Evolutionary conservation across 2,888 invertebrate genomes (phyloP).

Genomic region (Platycheirus albimanus): DNA sequence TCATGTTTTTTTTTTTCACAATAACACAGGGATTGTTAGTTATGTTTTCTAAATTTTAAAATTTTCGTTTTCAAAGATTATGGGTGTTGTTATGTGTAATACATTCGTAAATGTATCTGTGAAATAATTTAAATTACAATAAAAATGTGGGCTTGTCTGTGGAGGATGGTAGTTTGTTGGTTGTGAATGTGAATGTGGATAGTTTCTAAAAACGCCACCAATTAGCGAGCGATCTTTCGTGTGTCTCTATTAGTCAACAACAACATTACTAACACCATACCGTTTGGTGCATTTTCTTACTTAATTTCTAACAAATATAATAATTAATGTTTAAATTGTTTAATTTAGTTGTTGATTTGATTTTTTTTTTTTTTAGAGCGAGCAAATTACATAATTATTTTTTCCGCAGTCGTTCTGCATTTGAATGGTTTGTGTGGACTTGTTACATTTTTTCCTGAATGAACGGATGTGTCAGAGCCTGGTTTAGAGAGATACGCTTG

Average conservation of each 20-base stretch:
- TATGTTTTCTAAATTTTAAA: too few relatives aligned
- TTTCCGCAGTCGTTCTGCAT: slow-evolving; percentile 54
- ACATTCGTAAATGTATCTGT: slow-evolving; percentile 53
- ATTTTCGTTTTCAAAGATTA: slow-evolving; percentile 45
- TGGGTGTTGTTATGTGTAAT: slow-evolving; percentile 19
- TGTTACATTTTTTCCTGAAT: slow-evolving; percentile 94
- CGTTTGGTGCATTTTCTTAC: slow-evolving; percentile 36
- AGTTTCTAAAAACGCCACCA: slow-evolving; percentile 52
- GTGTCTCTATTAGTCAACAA: slow-evolving; percentile 47
- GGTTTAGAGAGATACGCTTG: slow-evolving; percentile 96
- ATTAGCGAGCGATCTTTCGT: slow-evolving; percentile 3
- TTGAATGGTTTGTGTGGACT: slow-evolving; percentile 26
- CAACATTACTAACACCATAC: slow-evolving; percentile 33
- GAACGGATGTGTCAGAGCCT: slow-evolving; percentile 96
- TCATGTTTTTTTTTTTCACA: slow-evolving; percentile 54
- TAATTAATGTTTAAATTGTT: slow-evolving; percentile 14
- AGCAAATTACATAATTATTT: slow-evolving; percentile 15
- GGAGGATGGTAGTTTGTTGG: background rate
- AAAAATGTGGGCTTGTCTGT: slow-evolving; percentile 49
- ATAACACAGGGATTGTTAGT: slow-evolving; percentile 59
- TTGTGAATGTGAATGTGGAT: slow-evolving; percentile 25
- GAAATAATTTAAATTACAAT: slow-evolving; percentile 61
- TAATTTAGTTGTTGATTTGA: too few relatives aligned
- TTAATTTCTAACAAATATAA: slow-evolving; percentile 66
- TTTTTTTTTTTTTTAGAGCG: too few relatives aligned